Conservation (phyloP, 2,113 vertebrate genomes). For the Chaetodon trifascialis region DNA sequence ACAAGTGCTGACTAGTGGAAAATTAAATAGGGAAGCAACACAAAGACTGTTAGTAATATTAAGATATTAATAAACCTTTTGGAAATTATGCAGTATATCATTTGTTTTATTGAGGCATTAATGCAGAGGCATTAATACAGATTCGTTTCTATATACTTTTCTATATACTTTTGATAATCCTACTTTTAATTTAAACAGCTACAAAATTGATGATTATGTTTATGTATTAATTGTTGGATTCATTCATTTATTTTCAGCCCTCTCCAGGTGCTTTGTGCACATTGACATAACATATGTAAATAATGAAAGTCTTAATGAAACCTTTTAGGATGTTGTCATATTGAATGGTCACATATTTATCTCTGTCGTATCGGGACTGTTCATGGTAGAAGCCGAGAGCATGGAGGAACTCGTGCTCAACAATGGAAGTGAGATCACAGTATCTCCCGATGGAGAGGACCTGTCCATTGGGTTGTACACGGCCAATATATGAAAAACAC, state of each 20-base stretch:
- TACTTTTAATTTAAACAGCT: not conserved
- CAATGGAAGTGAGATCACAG: slow-evolving; percentile 80
- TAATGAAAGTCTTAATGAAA: slow-evolving; percentile 47
- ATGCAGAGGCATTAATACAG: no score
- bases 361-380: slow-evolving; percentile 89
- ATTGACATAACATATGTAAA: not conserved
- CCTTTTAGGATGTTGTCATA: slow-evolving; percentile 84
- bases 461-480: slow-evolving; percentile 43
- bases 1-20: not conserved
- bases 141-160: no score
- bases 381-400: slow-evolving; percentile 91
- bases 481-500: slow-evolving; percentile 86
- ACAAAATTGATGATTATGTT: not conserved
- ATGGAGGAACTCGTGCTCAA: slow-evolving; percentile 91
- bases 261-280: not conserved
- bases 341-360: slow-evolving; percentile 86
- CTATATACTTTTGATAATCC: not conserved
- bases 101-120: not conserved
- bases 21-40: not conserved
- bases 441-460: slow-evolving; percentile 84
- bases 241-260: not conserved
- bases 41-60: no score
- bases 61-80: not conserved
- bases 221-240: not conserved
- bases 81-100: not conserved